Percentiles rank a stretch among this genome's conserved stretches.
phyloP scores from a whole-genome alignment of 1,140 invertebrate species.

The Drosophila carrolli region DNA sequence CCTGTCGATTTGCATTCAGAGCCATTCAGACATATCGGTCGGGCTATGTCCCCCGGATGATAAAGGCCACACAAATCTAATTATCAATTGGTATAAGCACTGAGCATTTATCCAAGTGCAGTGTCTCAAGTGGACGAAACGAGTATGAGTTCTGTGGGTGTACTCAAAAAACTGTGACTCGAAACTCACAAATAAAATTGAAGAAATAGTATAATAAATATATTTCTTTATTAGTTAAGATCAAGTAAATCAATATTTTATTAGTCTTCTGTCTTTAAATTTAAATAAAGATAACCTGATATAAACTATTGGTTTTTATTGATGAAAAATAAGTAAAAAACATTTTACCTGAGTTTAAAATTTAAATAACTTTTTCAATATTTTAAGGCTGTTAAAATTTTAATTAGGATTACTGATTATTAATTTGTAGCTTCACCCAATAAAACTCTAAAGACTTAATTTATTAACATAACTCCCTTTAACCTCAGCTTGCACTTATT shows the following conservation, averaged over 20 bases:
- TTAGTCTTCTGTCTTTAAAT: too few species aligned
- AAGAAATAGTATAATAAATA: neutral
- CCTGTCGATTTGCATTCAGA: constrained; percentile 39
- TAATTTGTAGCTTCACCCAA: neutral
- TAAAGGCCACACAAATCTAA: constrained; percentile 27
- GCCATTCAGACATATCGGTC: constrained; percentile 1
- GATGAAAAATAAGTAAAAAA: too few species aligned
- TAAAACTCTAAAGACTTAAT: neutral
- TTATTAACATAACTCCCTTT: neutral
- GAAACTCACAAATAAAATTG: neutral
- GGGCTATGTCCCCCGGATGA: neutral
- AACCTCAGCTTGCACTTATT: neutral
- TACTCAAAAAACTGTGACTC: too few species aligned
- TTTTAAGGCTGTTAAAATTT: too few species aligned
- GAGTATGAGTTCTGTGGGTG: neutral
- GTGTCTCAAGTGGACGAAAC: constrained; percentile 16
- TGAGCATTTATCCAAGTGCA: constrained; percentile 2
- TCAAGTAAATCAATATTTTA: too few species aligned
- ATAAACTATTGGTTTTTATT: too few species aligned
- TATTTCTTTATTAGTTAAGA: too few species aligned
- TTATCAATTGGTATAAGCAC: constrained; percentile 41
- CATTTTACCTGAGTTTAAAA: too few species aligned
- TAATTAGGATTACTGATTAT: too few species aligned
- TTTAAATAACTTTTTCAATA: too few species aligned
- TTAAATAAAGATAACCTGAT: too few species aligned